phyloP scores from a whole-genome alignment of 2,888 invertebrate genomes.

The Meteorus cinctellus region DNA sequence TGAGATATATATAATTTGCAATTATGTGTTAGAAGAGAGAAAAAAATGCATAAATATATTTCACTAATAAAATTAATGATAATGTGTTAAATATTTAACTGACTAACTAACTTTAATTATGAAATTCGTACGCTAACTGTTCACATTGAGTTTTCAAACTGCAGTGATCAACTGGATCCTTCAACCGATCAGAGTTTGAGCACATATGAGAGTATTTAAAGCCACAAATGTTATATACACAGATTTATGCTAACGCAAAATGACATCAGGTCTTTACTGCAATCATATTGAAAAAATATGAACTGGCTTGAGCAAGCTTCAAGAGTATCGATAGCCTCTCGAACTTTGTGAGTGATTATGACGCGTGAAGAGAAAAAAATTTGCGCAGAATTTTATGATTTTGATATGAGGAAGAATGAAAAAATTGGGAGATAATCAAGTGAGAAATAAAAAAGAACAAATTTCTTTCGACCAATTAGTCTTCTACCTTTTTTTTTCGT shows the following conservation, averaged over 20 bases:
- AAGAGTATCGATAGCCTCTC: constrained; percentile 24
- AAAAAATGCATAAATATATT: too few relatives aligned
- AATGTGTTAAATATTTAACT: not conserved
- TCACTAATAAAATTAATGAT: not conserved
- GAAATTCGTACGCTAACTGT: not conserved
- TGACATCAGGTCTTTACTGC: constrained; percentile 1
- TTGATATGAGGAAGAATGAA: not conserved
- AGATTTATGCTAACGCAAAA: not conserved
- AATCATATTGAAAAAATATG: constrained; percentile 17
- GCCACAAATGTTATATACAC: not conserved
- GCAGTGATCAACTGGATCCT: not conserved
- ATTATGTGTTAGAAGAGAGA: not conserved
- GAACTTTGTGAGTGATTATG: constrained; percentile 25
- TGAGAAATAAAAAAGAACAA: not conserved
- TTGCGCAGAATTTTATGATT: not conserved
- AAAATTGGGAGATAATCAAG: not conserved
- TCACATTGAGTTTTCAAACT: not conserved
- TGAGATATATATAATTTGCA: not conserved
- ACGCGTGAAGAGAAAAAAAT: not conserved
- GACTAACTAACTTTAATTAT: not conserved
- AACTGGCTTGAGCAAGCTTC: constrained; percentile 8
- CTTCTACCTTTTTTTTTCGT: too few relatives aligned
- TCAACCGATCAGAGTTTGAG: not conserved
- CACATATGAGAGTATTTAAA: not conserved
- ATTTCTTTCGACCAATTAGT: not conserved